These are phyloP conservation scores for Synchiropus splendidus DNA, from an alignment of 2,113 vertebrate genomes.

Conservation along the genomic window DNA sequence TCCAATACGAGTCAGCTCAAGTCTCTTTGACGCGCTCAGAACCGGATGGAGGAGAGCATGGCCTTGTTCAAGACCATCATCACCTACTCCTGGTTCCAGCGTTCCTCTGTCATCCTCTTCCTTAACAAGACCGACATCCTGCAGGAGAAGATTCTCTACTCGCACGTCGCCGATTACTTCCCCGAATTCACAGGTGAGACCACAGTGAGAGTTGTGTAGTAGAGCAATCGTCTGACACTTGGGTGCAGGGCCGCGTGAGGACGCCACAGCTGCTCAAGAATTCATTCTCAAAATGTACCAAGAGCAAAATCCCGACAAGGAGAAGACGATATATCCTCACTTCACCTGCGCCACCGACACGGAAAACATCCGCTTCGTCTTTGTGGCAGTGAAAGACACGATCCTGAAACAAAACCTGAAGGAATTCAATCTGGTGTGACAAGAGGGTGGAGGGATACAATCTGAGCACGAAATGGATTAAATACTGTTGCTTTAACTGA, in stretches of 20 bases:
- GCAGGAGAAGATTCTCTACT: slow-evolving; percentile 81
- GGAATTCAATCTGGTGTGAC: slow-evolving; percentile 78
- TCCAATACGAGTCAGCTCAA: no score
- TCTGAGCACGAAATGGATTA: no score
- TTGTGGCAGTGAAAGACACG: slow-evolving; percentile 81
- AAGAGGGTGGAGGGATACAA: no score
- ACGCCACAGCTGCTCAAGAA: slow-evolving; percentile 68
- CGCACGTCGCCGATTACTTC: slow-evolving; percentile 78
- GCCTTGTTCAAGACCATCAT: slow-evolving; percentile 88
- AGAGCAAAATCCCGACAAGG: slow-evolving; percentile 79
- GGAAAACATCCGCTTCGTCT: slow-evolving; percentile 82
- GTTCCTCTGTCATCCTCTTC: slow-evolving; percentile 83
- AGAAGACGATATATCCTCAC: slow-evolving; percentile 78
- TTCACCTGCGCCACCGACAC: slow-evolving; percentile 85
- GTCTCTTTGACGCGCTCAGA: slow-evolving; percentile 33
- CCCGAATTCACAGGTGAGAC: slow-evolving; percentile 77
- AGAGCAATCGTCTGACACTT: no score
- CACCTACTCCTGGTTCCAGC: slow-evolving; percentile 83
- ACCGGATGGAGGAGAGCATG: slow-evolving; percentile 77
- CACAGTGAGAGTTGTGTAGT: no score
- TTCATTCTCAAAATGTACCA: slow-evolving; percentile 85
- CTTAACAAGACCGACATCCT: slow-evolving; percentile 89
- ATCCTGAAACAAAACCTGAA: slow-evolving; percentile 80
- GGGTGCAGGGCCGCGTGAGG: slow-evolving; percentile 73
- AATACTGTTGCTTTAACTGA: no score